Base-by-base conservation (phyloP, 2,888 invertebrate species). In the Metacarcinus magister region DNA sequence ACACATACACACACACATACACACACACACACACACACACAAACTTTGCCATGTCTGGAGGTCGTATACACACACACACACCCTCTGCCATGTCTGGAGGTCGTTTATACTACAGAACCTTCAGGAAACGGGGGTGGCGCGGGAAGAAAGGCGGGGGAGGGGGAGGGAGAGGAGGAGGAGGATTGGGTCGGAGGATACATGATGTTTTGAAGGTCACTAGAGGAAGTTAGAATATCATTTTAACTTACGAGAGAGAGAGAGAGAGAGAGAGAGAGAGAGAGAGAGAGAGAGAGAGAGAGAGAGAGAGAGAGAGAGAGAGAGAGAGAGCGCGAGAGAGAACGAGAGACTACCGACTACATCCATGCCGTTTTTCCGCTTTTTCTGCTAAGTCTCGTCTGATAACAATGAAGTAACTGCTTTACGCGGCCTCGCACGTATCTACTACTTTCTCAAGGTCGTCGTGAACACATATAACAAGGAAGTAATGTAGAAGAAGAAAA, bases 241-340 rank as follows among this genome's bases (percentile, higher is more conserved):
- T 19, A 39, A 90, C 5, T n/a, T n/a, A 91, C 89, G 67, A 67
- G 67, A 67, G 67, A 67, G 82, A 82, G 82, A 82, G 32, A 82
- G 82, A 82, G 82, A 82, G 82, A 82, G 82, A 92, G 92, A 92
- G 92, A 92, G 92, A 92, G 92, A 92, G 92, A 92, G 92, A 92
- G 92, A 92, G 92, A 92, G 92, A 92, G 48, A 92, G 48, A 92
- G 48, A 92, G 92, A 46, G n/a, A 92, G 44, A 93, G 48, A 60
- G 93, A 60, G 60, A 93, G 23, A 60, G 48, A n/a, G 8, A 60
- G 5, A 23, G 28, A 48, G 60, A 54, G 28, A 32, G 2, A 48
- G 32, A 54, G 0, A n/a, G 13, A 2, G 23, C 0, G n/a, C n/a
- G n/a, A n/a, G n/a, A n/a, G n/a, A 28, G 4, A 10, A 60, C 43